Evolutionary conservation across 2,888 invertebrate species (phyloP), one percentile per base, ranked within the genome.

Genomic region (Malachius bipustulatus): DNA sequence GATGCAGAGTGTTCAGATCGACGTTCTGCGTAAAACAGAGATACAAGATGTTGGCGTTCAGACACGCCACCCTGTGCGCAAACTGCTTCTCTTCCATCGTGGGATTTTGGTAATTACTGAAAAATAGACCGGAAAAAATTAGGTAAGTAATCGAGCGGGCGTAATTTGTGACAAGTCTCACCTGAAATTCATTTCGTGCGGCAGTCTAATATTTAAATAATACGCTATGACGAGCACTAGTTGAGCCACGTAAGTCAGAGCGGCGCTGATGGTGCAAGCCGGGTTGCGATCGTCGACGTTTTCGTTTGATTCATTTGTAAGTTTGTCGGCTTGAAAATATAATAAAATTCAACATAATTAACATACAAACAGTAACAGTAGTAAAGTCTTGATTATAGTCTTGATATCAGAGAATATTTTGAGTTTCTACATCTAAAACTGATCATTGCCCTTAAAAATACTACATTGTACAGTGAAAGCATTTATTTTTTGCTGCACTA

Each of bases 161-260:
- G n/a, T n/a, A n/a, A n/a, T n/a, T n/a, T n/a, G n/a, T n/a, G n/a
- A 19, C 24, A 19, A 8, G 6, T 19, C 28, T 14, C 52, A 77
- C 77, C 76, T 74, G 55, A 77, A 78, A 35, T 70, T 66, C 49
- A 80, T 63, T 59, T 76, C 77, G 48, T 78, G 76, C 24, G 91
- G 91, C 56, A 91, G 69, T 44, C 80, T 70, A 35, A 82, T 72
- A 64, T 89, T 84, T 41, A 91, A 69, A 58, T 82, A 82, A 67
- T 78, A 85, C 32, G 89, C 82, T 45, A 90, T 66, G 45, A 89
- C 67, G 55, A 80, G 76, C 30, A 83, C 73, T 47, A 93, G 69
- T 66, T 93, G 93, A 37, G 89, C 80, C 26, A 83, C 79, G 58
- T 89, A 85, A 27, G 82, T 80, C 28, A 93, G 72, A 34, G 85